Percentiles rank a stretch among this genome's conserved stretches.
These are phyloP conservation scores for Larimichthys crocea DNA, from an alignment of 2,113 vertebrate genomes.

Conservation along the genomic window DNA sequence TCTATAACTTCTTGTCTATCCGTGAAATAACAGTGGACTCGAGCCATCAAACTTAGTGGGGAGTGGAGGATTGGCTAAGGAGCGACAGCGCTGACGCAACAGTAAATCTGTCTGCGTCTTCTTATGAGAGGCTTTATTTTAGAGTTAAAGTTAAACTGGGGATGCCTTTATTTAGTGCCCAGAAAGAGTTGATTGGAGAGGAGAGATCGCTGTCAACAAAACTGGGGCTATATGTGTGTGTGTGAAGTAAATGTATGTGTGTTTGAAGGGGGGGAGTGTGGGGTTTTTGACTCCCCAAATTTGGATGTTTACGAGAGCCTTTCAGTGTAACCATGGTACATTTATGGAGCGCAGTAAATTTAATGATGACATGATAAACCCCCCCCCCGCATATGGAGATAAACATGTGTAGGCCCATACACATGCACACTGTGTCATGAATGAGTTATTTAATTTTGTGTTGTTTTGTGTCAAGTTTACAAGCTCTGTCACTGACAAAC, in stretches of 20 bases:
- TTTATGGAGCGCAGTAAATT: conserved; percentile 53
- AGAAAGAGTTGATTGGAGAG: conserved; percentile 28
- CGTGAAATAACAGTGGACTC: conserved; percentile 29
- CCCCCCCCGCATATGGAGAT: conserved; percentile 1
- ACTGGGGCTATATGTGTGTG: conserved; percentile 25
- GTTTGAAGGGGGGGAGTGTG: not conserved
- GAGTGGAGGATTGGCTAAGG: conserved; percentile 11
- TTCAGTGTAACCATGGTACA: conserved; percentile 22
- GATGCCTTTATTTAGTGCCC: conserved; percentile 49
- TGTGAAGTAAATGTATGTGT: conserved; percentile 1
- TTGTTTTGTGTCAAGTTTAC: conserved; percentile 32
- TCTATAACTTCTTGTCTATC: conserved; percentile 6
- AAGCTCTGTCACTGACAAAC: conserved; percentile 1
- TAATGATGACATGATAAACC: conserved; percentile 49
- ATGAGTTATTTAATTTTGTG: conserved; percentile 18
- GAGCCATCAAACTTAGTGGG: conserved; percentile 35
- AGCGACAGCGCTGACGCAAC: conserved; percentile 1
- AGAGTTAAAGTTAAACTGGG: conserved; percentile 36
- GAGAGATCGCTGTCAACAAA: conserved; percentile 50
- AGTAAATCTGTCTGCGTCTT: conserved; percentile 45
- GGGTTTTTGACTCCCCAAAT: conserved; percentile 41
- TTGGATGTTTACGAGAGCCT: conserved; percentile 54
- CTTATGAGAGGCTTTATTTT: conserved; percentile 57
- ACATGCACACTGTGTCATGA: conserved; percentile 2
- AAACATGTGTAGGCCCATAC: conserved; percentile 28